A percentile compares a stretch with the other conserved stretches of the same genome.
Conservation (phyloP, 2,113 vertebrate genomes). For the Sceloporus undulatus region DNA sequence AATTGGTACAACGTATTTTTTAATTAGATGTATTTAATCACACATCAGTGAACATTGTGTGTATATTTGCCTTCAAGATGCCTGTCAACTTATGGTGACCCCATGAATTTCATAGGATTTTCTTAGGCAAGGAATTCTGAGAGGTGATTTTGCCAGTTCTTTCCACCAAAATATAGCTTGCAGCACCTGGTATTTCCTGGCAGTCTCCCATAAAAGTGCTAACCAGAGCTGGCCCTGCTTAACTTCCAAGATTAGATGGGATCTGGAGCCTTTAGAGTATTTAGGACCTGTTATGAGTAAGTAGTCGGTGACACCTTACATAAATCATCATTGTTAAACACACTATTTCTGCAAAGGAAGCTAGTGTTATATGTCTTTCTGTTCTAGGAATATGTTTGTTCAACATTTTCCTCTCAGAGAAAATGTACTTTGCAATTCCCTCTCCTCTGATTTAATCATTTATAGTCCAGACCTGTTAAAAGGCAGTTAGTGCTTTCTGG, state of each 20-base stretch:
- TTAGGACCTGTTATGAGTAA: conserved; percentile 40
- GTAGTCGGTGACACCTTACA: conserved; percentile 46
- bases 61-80: too few relatives aligned
- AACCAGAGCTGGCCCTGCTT: too few relatives aligned
- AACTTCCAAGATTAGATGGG: too few relatives aligned
- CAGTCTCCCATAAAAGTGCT: too few relatives aligned
- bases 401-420: conserved; percentile 40
- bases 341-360: conserved; percentile 41
- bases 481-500: conserved; percentile 16
- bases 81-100: too few relatives aligned
- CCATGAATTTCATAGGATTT: too few relatives aligned
- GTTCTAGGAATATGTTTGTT: conserved; percentile 48
- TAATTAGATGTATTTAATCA: conserved; percentile 23
- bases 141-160: too few relatives aligned
- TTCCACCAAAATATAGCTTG: too few relatives aligned
- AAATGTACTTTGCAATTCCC: conserved; percentile 41
- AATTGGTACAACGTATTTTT: conserved; percentile 30
- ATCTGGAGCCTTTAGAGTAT: too few relatives aligned
- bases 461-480: conserved; percentile 44
- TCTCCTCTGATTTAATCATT: conserved; percentile 49
- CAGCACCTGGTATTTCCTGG: too few relatives aligned
- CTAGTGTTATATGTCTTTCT: conserved; percentile 41
- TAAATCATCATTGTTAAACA: conserved; percentile 51
- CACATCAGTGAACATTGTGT: conserved; percentile 35
- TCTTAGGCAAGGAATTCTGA: too few relatives aligned